Evolutionary conservation across 2,797 vertebrate genomes (phyloP), one percentile per base, ranked within the genome.

Genomic region (Erethizon dorsatum): DNA sequence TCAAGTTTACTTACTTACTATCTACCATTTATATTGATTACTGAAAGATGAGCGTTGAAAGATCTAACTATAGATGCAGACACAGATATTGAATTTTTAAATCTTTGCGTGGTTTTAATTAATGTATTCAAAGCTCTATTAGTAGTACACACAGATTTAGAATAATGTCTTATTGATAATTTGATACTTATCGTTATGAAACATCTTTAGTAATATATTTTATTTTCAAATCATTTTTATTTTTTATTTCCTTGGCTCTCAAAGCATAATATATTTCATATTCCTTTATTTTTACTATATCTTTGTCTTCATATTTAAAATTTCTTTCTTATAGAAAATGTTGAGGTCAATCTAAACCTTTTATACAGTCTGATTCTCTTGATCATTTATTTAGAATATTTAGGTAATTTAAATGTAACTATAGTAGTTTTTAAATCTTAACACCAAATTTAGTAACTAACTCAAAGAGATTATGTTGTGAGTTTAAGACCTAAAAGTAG

Each of bases 401-500:
- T 80, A 28, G 41, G 69, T 22, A 71, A 75, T 6, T 78, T 52
- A 88, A 88, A 77, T 37, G 5, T 88, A 87, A 80, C 75, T 85
- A 47, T 31, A 47, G 11, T 65, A 26, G 12, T 59, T 83, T 87
- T 87, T 77, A 71, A 67, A 79, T 71, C n/a, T 79, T 87, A 41
- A 71, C 22, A 79, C 12, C 10, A 31, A 52, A 31, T 84, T 28
- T 12, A 71, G 26, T 77, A 95, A 20, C 67, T 47, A 82, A 90
- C 41, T 90, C 6, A 52, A 88, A 14, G 54, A 59, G 7, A 86
- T 77, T 75, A 31, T 67, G 4, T 54, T 63, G 37, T 79, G 86
- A 90, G n/a, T 88, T 82, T 75, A 80, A 90, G 56, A 86, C 14
- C 20, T 91, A 47, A 65, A 75, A 50, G 41, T 41, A 90, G 18